Percentiles rank a stretch among this genome's conserved stretches.
phyloP scores from a whole-genome alignment of 2,797 vertebrate genomes.

The Halcyon chelicuti region DNA sequence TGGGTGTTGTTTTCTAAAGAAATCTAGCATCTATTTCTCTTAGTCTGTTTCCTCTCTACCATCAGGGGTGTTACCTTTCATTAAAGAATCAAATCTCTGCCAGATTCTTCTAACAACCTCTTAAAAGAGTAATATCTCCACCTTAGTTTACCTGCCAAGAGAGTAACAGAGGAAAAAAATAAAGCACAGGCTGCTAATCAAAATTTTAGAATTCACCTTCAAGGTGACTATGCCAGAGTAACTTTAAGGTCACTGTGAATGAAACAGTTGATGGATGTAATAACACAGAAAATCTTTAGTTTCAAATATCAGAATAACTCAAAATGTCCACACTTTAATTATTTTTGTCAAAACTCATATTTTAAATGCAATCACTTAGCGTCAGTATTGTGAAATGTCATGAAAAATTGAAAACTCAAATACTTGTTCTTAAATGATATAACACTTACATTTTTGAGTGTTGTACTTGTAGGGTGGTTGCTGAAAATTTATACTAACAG shows the following conservation, averaged over 20 bases:
- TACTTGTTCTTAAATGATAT: constrained; percentile 4
- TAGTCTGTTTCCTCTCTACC: not conserved
- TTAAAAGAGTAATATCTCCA: not conserved
- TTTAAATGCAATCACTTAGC: constrained; percentile 60
- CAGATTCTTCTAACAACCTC: not conserved
- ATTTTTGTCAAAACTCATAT: constrained; percentile 62
- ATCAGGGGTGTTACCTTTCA: not conserved
- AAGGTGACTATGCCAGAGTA: constrained; percentile 41
- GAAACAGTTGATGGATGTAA: constrained; percentile 60
- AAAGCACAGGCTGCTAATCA: not conserved
- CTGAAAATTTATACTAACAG: constrained; percentile 63
- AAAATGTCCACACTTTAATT: constrained; percentile 74
- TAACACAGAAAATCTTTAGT: constrained; percentile 42
- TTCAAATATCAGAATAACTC: constrained; percentile 73
- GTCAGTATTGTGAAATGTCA: constrained; percentile 50
- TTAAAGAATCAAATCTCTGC: not conserved
- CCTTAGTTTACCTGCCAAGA: not conserved
- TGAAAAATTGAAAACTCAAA: constrained; percentile 69
- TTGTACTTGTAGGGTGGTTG: not conserved
- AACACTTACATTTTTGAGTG: constrained; percentile 41
- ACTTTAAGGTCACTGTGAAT: constrained; percentile 68
- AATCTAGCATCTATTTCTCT: not conserved
- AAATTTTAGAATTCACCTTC: constrained; percentile 54
- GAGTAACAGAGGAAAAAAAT: not conserved
- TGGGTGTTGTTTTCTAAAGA: not conserved